Conservation (phyloP, 1,140 invertebrate species). For the Oppia nitens region DNA sequence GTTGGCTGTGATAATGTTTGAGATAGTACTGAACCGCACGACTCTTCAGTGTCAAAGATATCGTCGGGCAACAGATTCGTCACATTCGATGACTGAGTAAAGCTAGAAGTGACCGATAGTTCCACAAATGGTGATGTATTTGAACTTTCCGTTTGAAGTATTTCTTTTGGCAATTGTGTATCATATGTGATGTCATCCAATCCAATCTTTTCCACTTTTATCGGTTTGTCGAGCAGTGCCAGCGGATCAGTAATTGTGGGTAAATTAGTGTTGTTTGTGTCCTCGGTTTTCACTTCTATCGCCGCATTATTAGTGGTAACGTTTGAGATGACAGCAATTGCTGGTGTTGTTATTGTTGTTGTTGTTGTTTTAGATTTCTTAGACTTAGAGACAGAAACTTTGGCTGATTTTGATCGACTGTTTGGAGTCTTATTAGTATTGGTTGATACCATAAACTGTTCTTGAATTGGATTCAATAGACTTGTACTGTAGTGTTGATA, state of each 20-base stretch:
- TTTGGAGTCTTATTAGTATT: neutral
- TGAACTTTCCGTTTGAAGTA: conserved; percentile 7
- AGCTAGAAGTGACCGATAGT: neutral
- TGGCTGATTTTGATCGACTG: neutral
- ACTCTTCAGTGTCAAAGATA: conserved; percentile 12
- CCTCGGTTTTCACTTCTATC: neutral
- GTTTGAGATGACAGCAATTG: neutral
- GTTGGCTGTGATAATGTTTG: neutral
- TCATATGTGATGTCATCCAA: conserved; percentile 10
- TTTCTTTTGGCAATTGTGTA: conserved; percentile 2
- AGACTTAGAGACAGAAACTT: neutral
- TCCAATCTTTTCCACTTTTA: conserved; percentile 1
- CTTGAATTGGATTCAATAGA: neutral
- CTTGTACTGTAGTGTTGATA: conserved; percentile 1
- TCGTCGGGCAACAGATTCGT: conserved; percentile 6
- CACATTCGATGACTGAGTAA: neutral
- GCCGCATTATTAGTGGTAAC: too few species aligned
- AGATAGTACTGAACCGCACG: conserved; percentile 1
- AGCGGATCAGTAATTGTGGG: too few species aligned
- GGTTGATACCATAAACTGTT: neutral
- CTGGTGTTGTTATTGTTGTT: neutral
- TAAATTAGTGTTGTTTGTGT: too few species aligned
- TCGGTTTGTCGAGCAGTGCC: neutral
- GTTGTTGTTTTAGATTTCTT: neutral
- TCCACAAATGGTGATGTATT: neutral